These are phyloP conservation scores for Bombycilla garrulus DNA, from an alignment of 2,113 vertebrate species.

Conservation along the genomic window DNA sequence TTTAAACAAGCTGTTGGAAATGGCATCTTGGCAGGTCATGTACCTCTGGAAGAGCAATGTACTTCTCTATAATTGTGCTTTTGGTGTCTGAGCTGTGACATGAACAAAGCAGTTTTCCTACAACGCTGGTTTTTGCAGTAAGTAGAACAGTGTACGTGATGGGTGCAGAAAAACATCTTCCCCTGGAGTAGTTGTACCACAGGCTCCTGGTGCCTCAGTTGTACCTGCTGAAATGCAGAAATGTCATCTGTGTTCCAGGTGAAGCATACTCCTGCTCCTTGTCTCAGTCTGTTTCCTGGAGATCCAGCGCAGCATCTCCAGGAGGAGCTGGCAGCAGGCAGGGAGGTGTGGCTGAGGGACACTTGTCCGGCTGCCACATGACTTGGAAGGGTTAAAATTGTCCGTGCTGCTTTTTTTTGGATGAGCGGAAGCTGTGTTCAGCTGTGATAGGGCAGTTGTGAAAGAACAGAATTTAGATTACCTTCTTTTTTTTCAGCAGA, in stretches of 20 bases:
- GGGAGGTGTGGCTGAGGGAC: background rate
- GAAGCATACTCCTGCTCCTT: background rate
- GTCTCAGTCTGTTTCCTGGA: background rate
- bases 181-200: background rate
- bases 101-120: background rate
- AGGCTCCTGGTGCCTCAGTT: background rate
- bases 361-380: background rate
- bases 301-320: background rate
- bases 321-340: background rate
- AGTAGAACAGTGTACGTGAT: background rate
- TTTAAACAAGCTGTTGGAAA: background rate
- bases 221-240: background rate
- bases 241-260: background rate
- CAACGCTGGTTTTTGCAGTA: background rate
- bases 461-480: background rate
- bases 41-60: background rate
- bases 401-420: background rate
- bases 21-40: background rate
- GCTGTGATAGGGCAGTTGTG: background rate
- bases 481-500: background rate
- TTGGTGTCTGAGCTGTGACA: background rate
- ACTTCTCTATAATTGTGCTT: background rate
- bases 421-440: background rate
- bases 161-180: background rate
- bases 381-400: background rate